phyloP scores from a whole-genome alignment of 1,140 invertebrate species.

The Drosophila tsacasi region DNA sequence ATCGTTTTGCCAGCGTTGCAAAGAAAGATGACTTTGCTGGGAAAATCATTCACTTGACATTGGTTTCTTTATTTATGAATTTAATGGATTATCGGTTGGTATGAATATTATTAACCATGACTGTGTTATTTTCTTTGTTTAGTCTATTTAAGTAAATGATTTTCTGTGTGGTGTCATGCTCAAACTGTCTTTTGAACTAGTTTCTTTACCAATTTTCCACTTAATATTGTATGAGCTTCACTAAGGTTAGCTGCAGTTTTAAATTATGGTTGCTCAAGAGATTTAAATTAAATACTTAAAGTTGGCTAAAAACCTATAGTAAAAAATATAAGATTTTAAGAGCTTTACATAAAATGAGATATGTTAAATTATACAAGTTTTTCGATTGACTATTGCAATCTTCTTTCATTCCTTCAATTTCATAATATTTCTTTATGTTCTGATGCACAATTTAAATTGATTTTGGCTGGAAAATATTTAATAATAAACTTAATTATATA shows the following conservation, averaged over 20 bases:
- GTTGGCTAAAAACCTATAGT: not conserved
- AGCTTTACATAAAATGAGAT: not conserved
- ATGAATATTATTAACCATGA: not conserved
- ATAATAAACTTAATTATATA: not conserved
- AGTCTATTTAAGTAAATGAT: conserved; percentile 39
- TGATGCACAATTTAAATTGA: accelerated
- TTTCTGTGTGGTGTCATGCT: conserved; percentile 7
- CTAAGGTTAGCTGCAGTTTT: not conserved
- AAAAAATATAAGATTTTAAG: not conserved
- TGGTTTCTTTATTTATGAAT: conserved; percentile 27
- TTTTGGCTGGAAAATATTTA: not conserved
- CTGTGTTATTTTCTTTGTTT: not conserved
- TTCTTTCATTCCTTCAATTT: not conserved
- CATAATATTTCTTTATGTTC: not conserved
- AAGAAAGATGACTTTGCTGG: conserved; percentile 73
- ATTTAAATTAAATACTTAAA: too few species aligned
- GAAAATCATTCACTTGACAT: conserved; percentile 39
- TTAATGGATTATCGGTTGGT: not conserved
- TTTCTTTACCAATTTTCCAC: conserved; percentile 74
- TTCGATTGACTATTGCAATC: not conserved
- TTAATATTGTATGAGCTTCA: conserved; percentile 50
- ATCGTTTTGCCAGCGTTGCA: conserved; percentile 73
- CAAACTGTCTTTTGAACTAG: conserved; percentile 15
- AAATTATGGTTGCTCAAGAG: not conserved
- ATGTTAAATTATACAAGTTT: not conserved